phyloP scores from a whole-genome alignment of 2,113 vertebrate species.

The Otocyon megalotis region DNA sequence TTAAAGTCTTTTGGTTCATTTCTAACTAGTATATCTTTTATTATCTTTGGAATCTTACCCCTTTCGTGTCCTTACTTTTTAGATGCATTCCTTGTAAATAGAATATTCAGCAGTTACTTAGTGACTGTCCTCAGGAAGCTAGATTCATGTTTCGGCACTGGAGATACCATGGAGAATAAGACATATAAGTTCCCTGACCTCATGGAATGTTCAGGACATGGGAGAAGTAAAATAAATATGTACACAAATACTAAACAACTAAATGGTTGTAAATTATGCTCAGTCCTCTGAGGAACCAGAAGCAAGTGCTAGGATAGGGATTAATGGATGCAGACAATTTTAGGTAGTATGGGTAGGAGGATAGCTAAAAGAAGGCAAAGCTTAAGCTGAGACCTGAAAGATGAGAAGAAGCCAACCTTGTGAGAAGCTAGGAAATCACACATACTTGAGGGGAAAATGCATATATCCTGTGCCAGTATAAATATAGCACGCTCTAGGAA shows the following conservation, averaged over 20 bases:
- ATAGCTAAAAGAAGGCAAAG: neutral
- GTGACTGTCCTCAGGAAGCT: neutral
- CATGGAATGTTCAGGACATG: neutral
- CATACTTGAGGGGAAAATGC: neutral
- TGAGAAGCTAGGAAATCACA: neutral
- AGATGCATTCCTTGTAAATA: neutral
- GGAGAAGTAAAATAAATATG: neutral
- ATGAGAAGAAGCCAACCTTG: neutral
- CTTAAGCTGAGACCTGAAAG: neutral
- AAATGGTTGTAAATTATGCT: neutral
- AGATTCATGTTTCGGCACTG: neutral
- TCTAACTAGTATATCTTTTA: neutral
- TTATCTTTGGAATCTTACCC: neutral
- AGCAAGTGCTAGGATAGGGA: neutral
- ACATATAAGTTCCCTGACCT: neutral
- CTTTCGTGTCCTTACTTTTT: neutral
- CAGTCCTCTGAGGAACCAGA: neutral
- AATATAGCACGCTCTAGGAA: neutral
- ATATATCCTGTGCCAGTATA: too few species aligned
- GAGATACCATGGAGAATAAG: neutral
- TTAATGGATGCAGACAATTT: neutral
- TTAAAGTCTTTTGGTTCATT: neutral
- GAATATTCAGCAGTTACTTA: neutral
- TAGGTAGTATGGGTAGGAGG: neutral
- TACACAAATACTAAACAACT: neutral